A percentile compares a stretch with the other conserved stretches of the same genome.
Conservation (phyloP, 2,797 vertebrate genomes). For the Emys orbicularis region DNA sequence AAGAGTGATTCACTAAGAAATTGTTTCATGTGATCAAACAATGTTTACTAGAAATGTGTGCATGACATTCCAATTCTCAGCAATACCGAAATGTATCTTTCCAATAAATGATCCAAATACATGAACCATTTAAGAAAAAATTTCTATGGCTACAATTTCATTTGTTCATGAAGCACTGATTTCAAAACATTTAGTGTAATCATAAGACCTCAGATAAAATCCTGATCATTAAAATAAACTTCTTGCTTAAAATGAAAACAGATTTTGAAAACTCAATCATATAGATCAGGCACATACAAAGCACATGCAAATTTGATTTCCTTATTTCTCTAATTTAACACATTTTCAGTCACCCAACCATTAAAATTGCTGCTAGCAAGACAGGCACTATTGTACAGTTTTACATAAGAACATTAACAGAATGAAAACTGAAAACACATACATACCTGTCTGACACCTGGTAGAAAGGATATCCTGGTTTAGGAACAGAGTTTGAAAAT, state of each 20-base stretch:
- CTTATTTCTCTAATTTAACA: background rate
- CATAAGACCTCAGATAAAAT: background rate
- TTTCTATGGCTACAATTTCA: constrained; percentile 41
- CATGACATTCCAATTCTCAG: background rate
- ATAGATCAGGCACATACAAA: constrained; percentile 21
- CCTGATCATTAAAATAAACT: background rate
- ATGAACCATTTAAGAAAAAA: background rate
- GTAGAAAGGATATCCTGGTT: constrained; percentile 73
- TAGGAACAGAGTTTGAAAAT: constrained; percentile 80
- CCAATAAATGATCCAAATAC: background rate
- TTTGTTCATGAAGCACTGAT: constrained; percentile 30
- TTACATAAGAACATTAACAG: background rate
- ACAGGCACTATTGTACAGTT: background rate
- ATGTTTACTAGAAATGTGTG: background rate
- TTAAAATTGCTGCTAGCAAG: background rate
- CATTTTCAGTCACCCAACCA: constrained; percentile 31
- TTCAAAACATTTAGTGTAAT: background rate
- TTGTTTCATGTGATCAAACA: background rate
- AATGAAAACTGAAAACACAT: constrained; percentile 45
- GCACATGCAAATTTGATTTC: constrained; percentile 12
- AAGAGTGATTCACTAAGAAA: background rate
- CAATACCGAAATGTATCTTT: background rate
- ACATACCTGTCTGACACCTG: constrained; percentile 83
- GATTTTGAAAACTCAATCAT: background rate
- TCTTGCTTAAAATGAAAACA: constrained; percentile 1